phyloP scores from a whole-genome alignment of 1,140 invertebrate genomes.

The Vanessa atalanta region DNA sequence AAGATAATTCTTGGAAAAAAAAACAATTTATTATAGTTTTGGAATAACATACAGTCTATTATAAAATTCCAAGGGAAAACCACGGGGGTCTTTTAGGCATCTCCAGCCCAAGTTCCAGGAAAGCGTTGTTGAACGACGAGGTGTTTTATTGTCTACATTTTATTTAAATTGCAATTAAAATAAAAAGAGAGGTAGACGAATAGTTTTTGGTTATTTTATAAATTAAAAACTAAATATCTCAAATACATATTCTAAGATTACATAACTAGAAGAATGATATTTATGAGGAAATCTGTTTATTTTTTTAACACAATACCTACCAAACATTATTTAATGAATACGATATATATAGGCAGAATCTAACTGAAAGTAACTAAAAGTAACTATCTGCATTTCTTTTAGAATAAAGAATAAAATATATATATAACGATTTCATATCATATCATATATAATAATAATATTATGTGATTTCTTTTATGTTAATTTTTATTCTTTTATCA shows the following conservation, averaged over 20 bases:
- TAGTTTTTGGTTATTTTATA: neutral
- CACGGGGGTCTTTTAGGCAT: constrained; percentile 32
- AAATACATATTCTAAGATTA: neutral
- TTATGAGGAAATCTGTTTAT: too few relatives aligned
- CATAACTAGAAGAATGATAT: too few relatives aligned
- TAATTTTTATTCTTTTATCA: too few relatives aligned
- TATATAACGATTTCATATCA: too few relatives aligned
- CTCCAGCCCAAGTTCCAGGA: constrained; percentile 32
- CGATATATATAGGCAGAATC: too few relatives aligned
- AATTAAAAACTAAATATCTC: neutral
- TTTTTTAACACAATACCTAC: too few relatives aligned
- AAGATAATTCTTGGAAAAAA: constrained; percentile 16
- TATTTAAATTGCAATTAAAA: constrained; percentile 17
- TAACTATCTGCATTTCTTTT: too few relatives aligned
- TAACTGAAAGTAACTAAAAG: too few relatives aligned
- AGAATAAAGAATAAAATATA: too few relatives aligned
- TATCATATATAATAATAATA: too few relatives aligned
- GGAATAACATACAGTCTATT: constrained; percentile 36
- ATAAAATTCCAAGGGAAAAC: constrained; percentile 38
- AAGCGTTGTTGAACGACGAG: constrained; percentile 29
- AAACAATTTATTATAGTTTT: constrained; percentile 35
- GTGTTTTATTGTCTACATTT: constrained; percentile 29
- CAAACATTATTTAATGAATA: too few relatives aligned
- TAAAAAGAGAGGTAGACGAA: constrained; percentile 5
- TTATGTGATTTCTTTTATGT: too few relatives aligned